Conservation (phyloP, 2,888 invertebrate genomes). For the Eristalinus sepulchralis region DNA sequence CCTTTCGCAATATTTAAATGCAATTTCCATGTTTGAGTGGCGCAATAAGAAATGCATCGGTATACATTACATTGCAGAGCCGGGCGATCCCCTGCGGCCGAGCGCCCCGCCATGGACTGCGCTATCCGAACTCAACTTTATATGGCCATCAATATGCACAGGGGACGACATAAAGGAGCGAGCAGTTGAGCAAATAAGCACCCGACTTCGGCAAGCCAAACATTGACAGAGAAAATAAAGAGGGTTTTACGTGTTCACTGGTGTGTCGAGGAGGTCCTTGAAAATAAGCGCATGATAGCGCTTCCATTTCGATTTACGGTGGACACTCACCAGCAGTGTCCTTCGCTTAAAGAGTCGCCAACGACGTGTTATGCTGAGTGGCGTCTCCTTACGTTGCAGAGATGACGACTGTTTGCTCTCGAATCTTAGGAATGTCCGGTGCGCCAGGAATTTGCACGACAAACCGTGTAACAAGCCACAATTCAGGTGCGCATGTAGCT, state of each 20-base stretch:
- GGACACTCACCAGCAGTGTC: not conserved
- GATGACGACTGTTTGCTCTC: not conserved
- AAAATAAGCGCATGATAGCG: not conserved
- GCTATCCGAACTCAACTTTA: not conserved
- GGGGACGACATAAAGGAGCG: conserved; percentile 9
- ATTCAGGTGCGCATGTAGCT: conserved; percentile 24
- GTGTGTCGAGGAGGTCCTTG: conserved; percentile 9
- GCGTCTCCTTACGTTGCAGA: not conserved
- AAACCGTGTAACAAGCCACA: conserved; percentile 33
- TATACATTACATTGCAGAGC: conserved; percentile 11
- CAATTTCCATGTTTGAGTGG: conserved; percentile 39
- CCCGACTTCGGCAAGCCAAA: conserved; percentile 24
- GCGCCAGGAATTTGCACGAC: conserved; percentile 12
- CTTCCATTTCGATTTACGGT: not conserved
- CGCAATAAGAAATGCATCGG: conserved; percentile 39
- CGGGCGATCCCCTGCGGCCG: not conserved
- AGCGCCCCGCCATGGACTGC: not conserved
- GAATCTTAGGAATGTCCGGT: not conserved
- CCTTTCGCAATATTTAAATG: conserved; percentile 25
- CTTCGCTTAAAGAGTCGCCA: not conserved
- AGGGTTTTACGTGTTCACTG: conserved; percentile 13
- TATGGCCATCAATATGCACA: conserved; percentile 32
- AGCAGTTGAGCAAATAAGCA: conserved; percentile 17
- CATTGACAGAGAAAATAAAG: conserved; percentile 34
- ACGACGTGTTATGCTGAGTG: not conserved